Conservation (phyloP, 2,888 invertebrate species). For the Leucania comma region DNA sequence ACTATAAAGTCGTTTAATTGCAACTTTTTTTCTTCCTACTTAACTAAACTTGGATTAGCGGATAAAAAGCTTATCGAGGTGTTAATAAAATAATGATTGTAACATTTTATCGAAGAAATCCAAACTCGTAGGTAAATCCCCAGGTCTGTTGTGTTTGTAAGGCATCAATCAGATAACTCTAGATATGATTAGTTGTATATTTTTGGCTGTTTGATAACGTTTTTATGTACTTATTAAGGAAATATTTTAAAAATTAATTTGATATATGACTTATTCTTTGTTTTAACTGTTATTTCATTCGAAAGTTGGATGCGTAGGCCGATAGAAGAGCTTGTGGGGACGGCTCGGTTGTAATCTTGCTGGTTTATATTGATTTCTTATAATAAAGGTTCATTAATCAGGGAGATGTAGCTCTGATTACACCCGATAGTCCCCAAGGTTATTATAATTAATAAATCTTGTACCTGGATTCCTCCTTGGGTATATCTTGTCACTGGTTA, state of each 20-base stretch:
- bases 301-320: not conserved
- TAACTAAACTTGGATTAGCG: constrained; percentile 20
- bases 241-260: not conserved
- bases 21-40: not conserved
- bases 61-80: constrained; percentile 31
- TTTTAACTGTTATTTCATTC: no score
- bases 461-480: no score
- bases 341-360: no score
- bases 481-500: no score
- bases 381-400: no score
- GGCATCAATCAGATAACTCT: constrained; percentile 25
- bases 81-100: constrained; percentile 24
- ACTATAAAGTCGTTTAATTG: constrained; percentile 4
- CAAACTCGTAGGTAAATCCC: constrained; percentile 15
- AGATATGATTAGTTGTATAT: constrained; percentile 20
- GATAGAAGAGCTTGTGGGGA: not conserved
- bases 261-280: no score
- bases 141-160: constrained; percentile 26
- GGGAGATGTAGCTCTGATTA: no score
- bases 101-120: constrained; percentile 23
- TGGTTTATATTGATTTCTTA: no score
- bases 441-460: no score
- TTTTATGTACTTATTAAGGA: constrained; percentile 15
- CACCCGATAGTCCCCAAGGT: no score
- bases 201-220: constrained; percentile 5